phyloP scores from a whole-genome alignment of 1,140 invertebrate species.

The Neelides sp. region DNA sequence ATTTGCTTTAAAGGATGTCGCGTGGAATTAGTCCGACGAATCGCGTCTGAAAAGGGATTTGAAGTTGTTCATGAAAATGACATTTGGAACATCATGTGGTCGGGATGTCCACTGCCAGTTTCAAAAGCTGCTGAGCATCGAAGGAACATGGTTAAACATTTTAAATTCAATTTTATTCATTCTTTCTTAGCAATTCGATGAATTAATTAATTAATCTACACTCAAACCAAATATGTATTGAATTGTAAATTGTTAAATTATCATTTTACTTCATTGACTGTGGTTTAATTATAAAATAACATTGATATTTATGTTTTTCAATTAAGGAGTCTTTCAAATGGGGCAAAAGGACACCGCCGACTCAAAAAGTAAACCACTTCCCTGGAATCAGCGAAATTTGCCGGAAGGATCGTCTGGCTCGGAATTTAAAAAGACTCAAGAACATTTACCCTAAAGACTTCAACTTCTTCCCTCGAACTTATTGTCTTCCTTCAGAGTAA shows the following conservation, averaged over 20 bases:
- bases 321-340: not conserved
- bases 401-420: conserved; percentile 67
- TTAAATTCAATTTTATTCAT: too few relatives aligned
- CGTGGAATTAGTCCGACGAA: conserved; percentile 52
- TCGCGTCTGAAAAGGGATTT: conserved; percentile 59
- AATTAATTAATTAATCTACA: too few relatives aligned
- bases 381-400: conserved; percentile 83
- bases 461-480: conserved; percentile 81
- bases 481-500: conserved; percentile 83
- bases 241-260: too few relatives aligned
- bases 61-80: conserved; percentile 63
- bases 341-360: not conserved
- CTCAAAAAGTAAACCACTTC: conserved; percentile 77
- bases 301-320: conserved; percentile 3
- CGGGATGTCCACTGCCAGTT: conserved; percentile 63
- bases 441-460: conserved; percentile 77
- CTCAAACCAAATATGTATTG: too few relatives aligned
- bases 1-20: conserved; percentile 60
- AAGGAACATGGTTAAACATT: too few relatives aligned
- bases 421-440: conserved; percentile 73
- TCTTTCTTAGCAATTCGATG: too few relatives aligned
- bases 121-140: conserved; percentile 78
- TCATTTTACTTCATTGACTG: too few relatives aligned
- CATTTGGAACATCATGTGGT: conserved; percentile 79
- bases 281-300: too few relatives aligned